Percentiles rank a stretch among this genome's conserved stretches.
These are phyloP conservation scores for Amphipoea oculea DNA, from an alignment of 2,888 invertebrate genomes.

Conservation along the genomic window DNA sequence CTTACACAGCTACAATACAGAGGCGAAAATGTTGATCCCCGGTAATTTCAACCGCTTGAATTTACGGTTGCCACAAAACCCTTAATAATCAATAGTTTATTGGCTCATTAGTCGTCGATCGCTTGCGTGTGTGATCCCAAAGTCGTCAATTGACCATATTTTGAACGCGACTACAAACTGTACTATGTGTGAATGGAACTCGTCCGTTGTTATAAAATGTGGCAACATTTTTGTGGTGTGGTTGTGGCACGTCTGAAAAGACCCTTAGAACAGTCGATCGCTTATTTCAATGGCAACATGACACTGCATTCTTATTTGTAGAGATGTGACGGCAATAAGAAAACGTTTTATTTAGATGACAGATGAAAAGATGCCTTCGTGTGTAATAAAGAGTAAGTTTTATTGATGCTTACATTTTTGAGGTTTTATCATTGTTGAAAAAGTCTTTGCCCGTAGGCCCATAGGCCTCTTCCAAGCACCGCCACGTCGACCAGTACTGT, in stretches of 20 bases:
- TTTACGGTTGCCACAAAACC: neutral
- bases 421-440: neutral
- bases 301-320: conserved; percentile 45
- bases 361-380: neutral
- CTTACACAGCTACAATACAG: neutral
- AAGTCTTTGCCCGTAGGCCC: neutral
- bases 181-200: neutral
- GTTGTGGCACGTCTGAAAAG: neutral
- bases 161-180: neutral
- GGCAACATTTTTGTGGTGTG: neutral
- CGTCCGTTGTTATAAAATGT: neutral
- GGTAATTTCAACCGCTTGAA: neutral
- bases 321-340: conserved; percentile 47
- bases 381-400: neutral
- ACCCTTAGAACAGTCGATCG: neutral
- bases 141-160: neutral
- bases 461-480: neutral
- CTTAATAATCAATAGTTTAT: neutral
- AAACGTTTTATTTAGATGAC: conserved; percentile 35
- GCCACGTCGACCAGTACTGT: neutral
- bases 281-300: conserved; percentile 35
- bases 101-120: neutral
- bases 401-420: neutral
- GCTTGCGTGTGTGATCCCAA: neutral
- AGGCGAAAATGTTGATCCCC: neutral